Evolutionary conservation across 2,888 invertebrate genomes (phyloP), one percentile per base, ranked within the genome.

Genomic region (Timema cristinae): DNA sequence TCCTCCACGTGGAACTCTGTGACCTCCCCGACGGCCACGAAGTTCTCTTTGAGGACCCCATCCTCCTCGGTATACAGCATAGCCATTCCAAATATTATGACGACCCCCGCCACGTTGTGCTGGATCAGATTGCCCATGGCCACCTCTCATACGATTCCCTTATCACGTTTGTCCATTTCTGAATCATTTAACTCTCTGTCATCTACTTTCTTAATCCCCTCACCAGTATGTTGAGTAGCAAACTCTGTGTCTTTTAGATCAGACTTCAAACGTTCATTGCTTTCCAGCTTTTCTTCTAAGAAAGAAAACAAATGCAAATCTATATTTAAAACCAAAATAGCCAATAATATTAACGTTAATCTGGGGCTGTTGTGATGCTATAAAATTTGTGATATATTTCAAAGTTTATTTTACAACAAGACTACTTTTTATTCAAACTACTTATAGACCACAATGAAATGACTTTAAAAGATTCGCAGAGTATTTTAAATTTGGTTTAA

Each of bases 41-140:
- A 85, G 76, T 82, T 85, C 80, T 79, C 85, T 80, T 80, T 85
- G 78, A 81, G 86, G 78, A 48, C 71, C 70, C 68, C 71, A 73
- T 49, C 73, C 66, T 13, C 71, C 68, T 66, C 68, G 71, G 48
- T 71, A 73, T 9, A 73, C 71, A 15, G 73, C 71, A 48, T 52
- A 73, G 56, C 72, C 72, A 10, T 71, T 71, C 67, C 67, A 73
- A 32, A 32, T 32, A 71, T 74, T 68, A 63, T 69, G 72, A 32
- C 32, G 32, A 32, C 32, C 32, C 32, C 32, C 32, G 32, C 32
- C 32, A 32, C 32, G 32, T 4, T 32, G 32, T 32, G 63, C 69
- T 63, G 52, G 66, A 47, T 69, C 72, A 15, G 59, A 9, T 54
- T 66, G 66, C 9, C 69, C 66, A 10, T 66, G 56, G 32, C 72